Evolutionary conservation across 2,888 invertebrate species (phyloP).

Genomic region (Synergus itoensis): DNA sequence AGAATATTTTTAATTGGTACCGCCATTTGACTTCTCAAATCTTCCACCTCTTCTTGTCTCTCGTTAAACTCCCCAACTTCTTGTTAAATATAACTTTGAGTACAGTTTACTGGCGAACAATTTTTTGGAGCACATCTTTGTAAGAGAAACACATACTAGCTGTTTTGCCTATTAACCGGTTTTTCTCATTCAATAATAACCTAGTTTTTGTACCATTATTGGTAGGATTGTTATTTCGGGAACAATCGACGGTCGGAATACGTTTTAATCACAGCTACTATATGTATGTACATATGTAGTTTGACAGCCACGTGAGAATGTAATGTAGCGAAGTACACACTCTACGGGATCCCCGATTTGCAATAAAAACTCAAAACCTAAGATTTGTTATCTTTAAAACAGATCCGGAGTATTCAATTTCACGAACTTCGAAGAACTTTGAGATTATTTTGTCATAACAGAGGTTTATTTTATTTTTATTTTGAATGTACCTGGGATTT

Average conservation of each 20-base stretch:
- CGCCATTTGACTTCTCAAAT: background rate
- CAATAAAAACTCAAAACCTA: constrained; percentile 2
- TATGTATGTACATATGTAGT: too few species aligned
- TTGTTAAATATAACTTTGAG: background rate
- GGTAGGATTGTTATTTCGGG: background rate
- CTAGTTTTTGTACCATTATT: background rate
- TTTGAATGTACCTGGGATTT: too few species aligned
- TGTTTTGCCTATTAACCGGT: background rate
- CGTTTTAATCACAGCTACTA: background rate
- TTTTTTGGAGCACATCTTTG: background rate
- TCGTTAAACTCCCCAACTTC: constrained; percentile 11
- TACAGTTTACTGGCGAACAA: background rate
- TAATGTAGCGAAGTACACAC: background rate
- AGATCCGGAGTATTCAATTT: too few species aligned
- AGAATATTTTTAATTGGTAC: background rate
- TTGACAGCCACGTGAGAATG: constrained; percentile 29
- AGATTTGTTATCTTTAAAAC: background rate
- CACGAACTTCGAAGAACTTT: background rate
- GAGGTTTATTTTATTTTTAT: too few species aligned
- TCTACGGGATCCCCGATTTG: constrained; percentile 1
- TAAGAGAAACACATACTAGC: too few species aligned
- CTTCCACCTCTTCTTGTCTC: constrained; percentile 4
- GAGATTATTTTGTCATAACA: background rate
- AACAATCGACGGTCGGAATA: constrained; percentile 11
- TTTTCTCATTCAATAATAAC: background rate